Percentiles rank a stretch among this genome's conserved stretches.
Conservation (phyloP, 2,888 invertebrate genomes). For the Drosophila falleni region DNA sequence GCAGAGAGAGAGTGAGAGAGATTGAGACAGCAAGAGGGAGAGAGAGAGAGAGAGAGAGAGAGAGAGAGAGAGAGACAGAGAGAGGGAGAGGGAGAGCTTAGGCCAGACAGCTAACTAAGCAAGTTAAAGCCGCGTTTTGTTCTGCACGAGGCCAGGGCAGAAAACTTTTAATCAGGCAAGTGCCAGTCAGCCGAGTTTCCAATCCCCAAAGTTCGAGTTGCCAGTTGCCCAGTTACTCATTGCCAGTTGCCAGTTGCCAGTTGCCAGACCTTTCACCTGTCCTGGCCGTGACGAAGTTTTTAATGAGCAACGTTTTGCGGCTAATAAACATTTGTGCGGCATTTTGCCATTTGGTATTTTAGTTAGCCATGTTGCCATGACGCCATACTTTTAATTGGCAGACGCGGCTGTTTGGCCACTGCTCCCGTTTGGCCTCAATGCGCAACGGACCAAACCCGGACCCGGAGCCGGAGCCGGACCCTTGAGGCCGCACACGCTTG, state of each 20-base stretch:
- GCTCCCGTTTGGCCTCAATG: conserved; percentile 29
- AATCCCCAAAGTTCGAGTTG: conserved; percentile 18
- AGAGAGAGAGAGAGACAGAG: neutral
- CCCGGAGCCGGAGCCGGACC: no score
- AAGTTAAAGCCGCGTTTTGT: conserved; percentile 41
- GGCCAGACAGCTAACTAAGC: conserved; percentile 35
- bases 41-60: no score
- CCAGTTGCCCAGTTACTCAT: conserved; percentile 24
- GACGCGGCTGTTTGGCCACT: conserved; percentile 47
- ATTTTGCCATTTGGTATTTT: conserved; percentile 45
- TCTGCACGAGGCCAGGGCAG: conserved; percentile 14
- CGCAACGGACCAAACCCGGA: neutral
- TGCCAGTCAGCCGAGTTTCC: conserved; percentile 16
- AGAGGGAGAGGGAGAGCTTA: conserved; percentile 15
- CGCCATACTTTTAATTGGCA: conserved; percentile 79
- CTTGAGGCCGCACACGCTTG: conserved; percentile 28
- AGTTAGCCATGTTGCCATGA: conserved; percentile 76
- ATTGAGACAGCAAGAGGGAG: no score
- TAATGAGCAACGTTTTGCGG: conserved; percentile 80
- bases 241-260: conserved; percentile 10
- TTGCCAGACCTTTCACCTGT: neutral
- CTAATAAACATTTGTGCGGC: conserved; percentile 78
- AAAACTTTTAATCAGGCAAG: conserved; percentile 59
- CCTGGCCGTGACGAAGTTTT: conserved; percentile 72
- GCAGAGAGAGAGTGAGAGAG: neutral